These are phyloP conservation scores for Rhogogaster chlorosoma DNA, from an alignment of 2,888 invertebrate species.

Conservation along the genomic window DNA sequence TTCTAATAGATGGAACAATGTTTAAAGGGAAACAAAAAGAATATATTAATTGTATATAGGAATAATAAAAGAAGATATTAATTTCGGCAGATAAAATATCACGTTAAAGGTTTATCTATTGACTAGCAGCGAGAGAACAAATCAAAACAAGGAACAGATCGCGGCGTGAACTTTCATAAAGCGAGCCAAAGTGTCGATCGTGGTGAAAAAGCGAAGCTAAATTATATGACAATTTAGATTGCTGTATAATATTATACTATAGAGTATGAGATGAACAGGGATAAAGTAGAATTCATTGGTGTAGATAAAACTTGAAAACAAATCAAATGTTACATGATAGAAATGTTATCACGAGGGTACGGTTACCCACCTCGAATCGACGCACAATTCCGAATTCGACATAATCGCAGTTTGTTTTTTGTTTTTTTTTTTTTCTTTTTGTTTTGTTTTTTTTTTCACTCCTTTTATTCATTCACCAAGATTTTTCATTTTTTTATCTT, in stretches of 20 bases:
- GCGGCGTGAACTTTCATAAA: slow-evolving; percentile 39
- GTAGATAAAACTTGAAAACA: neutral
- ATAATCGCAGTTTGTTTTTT: slow-evolving; percentile 13
- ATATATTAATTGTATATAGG: neutral
- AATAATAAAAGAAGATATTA: neutral
- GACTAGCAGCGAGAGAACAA: slow-evolving; percentile 34
- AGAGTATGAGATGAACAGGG: neutral
- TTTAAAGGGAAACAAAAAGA: neutral
- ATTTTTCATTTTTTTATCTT: neutral
- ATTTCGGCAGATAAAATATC: neutral
- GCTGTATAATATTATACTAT: neutral
- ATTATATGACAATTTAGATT: slow-evolving; percentile 5
- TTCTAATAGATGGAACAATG: neutral
- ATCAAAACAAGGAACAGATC: slow-evolving; percentile 39
- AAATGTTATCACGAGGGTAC: slow-evolving; percentile 37
- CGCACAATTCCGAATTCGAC: slow-evolving; percentile 35
- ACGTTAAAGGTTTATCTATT: slow-evolving; percentile 10
- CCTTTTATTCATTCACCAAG: neutral
- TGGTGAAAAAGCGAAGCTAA: slow-evolving; percentile 21
- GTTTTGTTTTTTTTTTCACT: too few relatives aligned
- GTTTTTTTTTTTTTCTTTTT: neutral
- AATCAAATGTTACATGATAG: neutral
- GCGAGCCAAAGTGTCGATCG: slow-evolving; percentile 13
- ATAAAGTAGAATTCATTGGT: neutral
- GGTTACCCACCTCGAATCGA: slow-evolving; percentile 41